These are phyloP conservation scores for Sesia bembeciformis DNA, from an alignment of 2,888 invertebrate genomes.

Conservation along the genomic window DNA sequence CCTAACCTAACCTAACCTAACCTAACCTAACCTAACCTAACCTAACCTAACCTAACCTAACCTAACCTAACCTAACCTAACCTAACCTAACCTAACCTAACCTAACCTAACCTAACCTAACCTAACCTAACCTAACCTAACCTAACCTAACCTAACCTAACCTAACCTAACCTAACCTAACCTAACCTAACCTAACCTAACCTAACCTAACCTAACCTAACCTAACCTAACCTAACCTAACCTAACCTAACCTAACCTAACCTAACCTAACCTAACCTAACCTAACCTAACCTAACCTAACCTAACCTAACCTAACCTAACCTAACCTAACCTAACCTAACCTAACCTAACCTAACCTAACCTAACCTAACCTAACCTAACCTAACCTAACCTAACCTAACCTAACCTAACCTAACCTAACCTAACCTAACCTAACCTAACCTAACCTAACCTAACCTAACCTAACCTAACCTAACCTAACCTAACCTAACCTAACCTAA, in stretches of 20 bases:
- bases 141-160: conserved; percentile 10
- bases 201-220: conserved; percentile 9
- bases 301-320: conserved; percentile 10
- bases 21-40: conserved; percentile 13
- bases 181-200: conserved; percentile 6
- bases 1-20: conserved; percentile 16
- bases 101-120: conserved; percentile 11
- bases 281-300: conserved; percentile 9
- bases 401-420: conserved; percentile 15
- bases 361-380: conserved; percentile 14
- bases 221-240: conserved; percentile 6
- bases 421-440: conserved; percentile 15
- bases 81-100: conserved; percentile 12
- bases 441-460: conserved; percentile 11
- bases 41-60: conserved; percentile 10
- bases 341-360: conserved; percentile 9
- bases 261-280: conserved; percentile 7
- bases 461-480: conserved; percentile 8
- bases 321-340: conserved; percentile 12
- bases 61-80: conserved; percentile 12
- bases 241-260: conserved; percentile 8
- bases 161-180: conserved; percentile 7
- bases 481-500: conserved; percentile 6
- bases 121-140: conserved; percentile 11
- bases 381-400: conserved; percentile 14